A percentile compares a stretch with the other conserved stretches of the same genome.
Evolutionary conservation across 2,797 vertebrate genomes (phyloP).

Genomic region (Pempheris klunzingeri): DNA sequence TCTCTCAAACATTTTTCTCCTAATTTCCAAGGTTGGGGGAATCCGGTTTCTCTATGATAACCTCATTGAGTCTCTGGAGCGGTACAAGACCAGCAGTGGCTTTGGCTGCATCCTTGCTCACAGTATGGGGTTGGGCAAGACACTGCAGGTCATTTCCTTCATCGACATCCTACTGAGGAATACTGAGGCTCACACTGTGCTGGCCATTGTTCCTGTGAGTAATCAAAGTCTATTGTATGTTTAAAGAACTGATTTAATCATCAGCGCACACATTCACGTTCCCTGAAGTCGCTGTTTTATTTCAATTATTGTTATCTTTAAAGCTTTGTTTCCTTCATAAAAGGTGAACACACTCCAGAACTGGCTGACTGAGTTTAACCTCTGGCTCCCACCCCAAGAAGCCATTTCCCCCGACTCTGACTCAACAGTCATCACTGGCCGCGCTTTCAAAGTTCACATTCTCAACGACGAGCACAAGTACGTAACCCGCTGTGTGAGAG

Average conservation of each 20-base stretch:
- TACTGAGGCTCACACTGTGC: slow-evolving; percentile 96
- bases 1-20: slow-evolving; percentile 5
- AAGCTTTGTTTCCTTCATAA: slow-evolving; percentile 44
- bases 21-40: slow-evolving; percentile 90
- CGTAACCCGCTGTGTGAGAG: slow-evolving; percentile 43
- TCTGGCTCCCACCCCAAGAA: slow-evolving; percentile 96
- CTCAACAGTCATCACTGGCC: slow-evolving; percentile 86
- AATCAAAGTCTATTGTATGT: background rate
- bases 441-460: slow-evolving; percentile 95
- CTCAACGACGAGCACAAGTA: slow-evolving; percentile 99
- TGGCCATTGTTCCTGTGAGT: slow-evolving; percentile 98
- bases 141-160: slow-evolving; percentile 98
- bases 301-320: slow-evolving; percentile 9
- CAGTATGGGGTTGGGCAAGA: slow-evolving; percentile 99
- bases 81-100: slow-evolving; percentile 95
- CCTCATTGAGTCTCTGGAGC: slow-evolving; percentile 96
- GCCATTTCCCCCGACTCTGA: slow-evolving; percentile 89
- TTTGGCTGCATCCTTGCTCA: slow-evolving; percentile 99
- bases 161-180: slow-evolving; percentile 95
- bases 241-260: background rate
- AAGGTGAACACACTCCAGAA: slow-evolving; percentile 99
- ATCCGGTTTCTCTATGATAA: slow-evolving; percentile 99
- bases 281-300: background rate
- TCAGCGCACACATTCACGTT: slow-evolving; percentile 5
- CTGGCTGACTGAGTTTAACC: slow-evolving; percentile 98